Base-by-base conservation (phyloP, 2,888 invertebrate species). In the Archips crataeganus region DNA sequence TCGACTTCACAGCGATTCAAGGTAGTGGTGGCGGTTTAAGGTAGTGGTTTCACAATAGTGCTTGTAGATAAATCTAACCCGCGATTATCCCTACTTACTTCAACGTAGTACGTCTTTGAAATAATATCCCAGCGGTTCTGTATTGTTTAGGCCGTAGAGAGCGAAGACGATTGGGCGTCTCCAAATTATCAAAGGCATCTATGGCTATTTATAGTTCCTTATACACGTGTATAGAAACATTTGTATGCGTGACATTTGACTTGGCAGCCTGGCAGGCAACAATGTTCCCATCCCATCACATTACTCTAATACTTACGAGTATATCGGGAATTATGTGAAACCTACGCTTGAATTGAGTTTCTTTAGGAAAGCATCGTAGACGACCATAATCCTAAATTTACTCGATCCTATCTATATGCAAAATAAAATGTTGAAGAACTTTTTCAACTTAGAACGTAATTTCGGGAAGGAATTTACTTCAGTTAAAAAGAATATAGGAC, bases 241-340 rank as follows among this genome's bases (percentile, higher is more conserved):
- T 74, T 60, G 60, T 74, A 74, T 74, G 64, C 74, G 64, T 15
- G 45, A 47, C 65, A 65, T 64, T 60, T 74, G 65, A 51, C 65
- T 64, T 70, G 36, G 60, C 59, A 59, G 57, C 57, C 49, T 54
- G 57, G 42, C 49, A 60, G 23, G 60, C 64, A 36, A 65, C 64
- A 70, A 60, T 64, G 64, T 74, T 74, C 34, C 49, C 60, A 69
- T 74, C 34, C 49, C 60, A 69, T 70, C 65, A 60, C 51, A 59
- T 70, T 75, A 62, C 66, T 61, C 42, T 10, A 65, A 45, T 64
- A 54, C 59, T 32, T 54, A n/a, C 54, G 54, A 54, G 54, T 68
- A 65, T 63, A 10, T 47, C 59, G 42, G 42, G 51, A 60, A 72
- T 72, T 59, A 66, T 49, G 67, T 60, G 61, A 54, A 54, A 64